Evolutionary conservation across 2,113 vertebrate species (phyloP).

Genomic region (Xenopus tropicalis): UCB_Xtro_10.0 CM004451.2:89917501-89918000

Average conservation of each 20-base stretch:
- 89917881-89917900: too few species aligned
- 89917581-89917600: constrained; percentile 87
- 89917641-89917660: constrained; percentile 53
- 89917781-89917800: too few species aligned
- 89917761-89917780: neutral
- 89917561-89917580: constrained; percentile 74
- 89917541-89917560: too few species aligned
- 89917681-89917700: neutral
- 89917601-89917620: constrained; percentile 79
- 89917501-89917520: too few species aligned
- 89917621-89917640: constrained; percentile 64
- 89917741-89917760: constrained; percentile 54
- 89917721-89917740: constrained; percentile 52
- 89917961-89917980: neutral
- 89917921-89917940: constrained; percentile 55
- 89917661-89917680: constrained; percentile 54
- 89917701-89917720: too few species aligned
- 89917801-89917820: constrained; percentile 52
- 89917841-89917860: too few species aligned
- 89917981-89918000: too few species aligned
- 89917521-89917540: too few species aligned
- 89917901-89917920: too few species aligned
- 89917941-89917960: constrained; percentile 51
- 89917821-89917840: constrained; percentile 54
- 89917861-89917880: neutral